Evolutionary conservation across 2,888 invertebrate species (phyloP).

Genomic region (Muscina levida): DNA sequence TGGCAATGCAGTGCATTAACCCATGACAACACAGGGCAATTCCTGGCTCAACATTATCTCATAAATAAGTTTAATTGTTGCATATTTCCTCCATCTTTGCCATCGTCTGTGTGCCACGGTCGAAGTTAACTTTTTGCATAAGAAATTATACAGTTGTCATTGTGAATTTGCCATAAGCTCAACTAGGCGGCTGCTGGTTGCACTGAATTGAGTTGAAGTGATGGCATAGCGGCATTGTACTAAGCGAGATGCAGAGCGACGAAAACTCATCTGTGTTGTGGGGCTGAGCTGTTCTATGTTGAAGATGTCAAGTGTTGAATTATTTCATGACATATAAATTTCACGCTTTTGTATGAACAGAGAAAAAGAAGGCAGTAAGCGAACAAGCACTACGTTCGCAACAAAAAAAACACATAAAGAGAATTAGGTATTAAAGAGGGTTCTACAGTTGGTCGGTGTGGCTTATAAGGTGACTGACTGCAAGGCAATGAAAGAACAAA

Average conservation of each 20-base stretch:
- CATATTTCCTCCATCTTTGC: conserved; percentile 48
- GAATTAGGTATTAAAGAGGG: background rate
- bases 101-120: background rate
- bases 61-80: conserved; percentile 66
- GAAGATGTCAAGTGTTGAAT: conserved; percentile 65
- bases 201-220: no score
- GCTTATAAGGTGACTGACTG: no score
- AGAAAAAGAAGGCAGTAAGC: background rate
- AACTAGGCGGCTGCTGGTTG: no score
- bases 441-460: conserved; percentile 15
- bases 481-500: no score
- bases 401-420: background rate
- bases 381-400: background rate
- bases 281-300: conserved; percentile 54
- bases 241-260: conserved; percentile 12
- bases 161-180: conserved; percentile 56
- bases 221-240: no score
- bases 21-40: conserved; percentile 30
- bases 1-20: conserved; percentile 27
- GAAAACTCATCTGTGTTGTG: conserved; percentile 10
- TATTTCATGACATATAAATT: conserved; percentile 65
- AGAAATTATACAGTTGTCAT: conserved; percentile 65
- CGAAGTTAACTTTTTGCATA: conserved; percentile 34
- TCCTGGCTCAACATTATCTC: conserved; percentile 53
- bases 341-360: conserved; percentile 57